Conservation (phyloP, 2,797 vertebrate genomes). For the Bovichtus diacanthus region DNA sequence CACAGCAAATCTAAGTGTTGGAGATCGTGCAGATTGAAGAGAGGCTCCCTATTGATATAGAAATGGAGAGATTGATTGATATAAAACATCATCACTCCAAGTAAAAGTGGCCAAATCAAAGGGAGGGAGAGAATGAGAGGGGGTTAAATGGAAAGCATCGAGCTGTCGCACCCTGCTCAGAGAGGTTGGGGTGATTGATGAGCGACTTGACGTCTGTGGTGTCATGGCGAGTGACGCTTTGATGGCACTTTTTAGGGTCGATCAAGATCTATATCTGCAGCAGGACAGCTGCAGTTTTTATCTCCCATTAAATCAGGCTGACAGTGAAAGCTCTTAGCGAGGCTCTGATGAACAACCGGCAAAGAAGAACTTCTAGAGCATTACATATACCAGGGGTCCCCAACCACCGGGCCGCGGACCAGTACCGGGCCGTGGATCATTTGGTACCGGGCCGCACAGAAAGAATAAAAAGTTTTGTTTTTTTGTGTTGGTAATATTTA, state of each 20-base stretch:
- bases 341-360: not conserved
- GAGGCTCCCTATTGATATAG: conserved; percentile 24
- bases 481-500: too few relatives aligned
- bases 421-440: too few relatives aligned
- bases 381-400: too few relatives aligned
- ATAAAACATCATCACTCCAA: conserved; percentile 37
- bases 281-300: conserved; percentile 3
- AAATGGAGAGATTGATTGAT: conserved; percentile 49
- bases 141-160: conserved; percentile 17
- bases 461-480: too few relatives aligned
- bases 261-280: conserved; percentile 30
- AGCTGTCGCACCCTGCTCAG: conserved; percentile 40
- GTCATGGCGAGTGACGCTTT: conserved; percentile 36
- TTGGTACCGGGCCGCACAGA: too few relatives aligned
- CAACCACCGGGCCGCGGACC: too few relatives aligned
- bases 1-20: conserved; percentile 39
- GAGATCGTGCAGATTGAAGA: conserved; percentile 49
- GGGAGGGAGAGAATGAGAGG: not conserved
- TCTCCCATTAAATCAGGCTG: conserved; percentile 12
- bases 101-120: conserved; percentile 50
- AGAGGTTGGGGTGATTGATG: conserved; percentile 52
- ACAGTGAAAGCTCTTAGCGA: not conserved
- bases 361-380: not conserved
- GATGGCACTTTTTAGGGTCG: conserved; percentile 57
- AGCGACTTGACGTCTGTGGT: conserved; percentile 45